Evolutionary conservation across 53 echinoderm and acorn worm genomes (phyloP).

Genomic region (Arbacia lixula): DNA sequence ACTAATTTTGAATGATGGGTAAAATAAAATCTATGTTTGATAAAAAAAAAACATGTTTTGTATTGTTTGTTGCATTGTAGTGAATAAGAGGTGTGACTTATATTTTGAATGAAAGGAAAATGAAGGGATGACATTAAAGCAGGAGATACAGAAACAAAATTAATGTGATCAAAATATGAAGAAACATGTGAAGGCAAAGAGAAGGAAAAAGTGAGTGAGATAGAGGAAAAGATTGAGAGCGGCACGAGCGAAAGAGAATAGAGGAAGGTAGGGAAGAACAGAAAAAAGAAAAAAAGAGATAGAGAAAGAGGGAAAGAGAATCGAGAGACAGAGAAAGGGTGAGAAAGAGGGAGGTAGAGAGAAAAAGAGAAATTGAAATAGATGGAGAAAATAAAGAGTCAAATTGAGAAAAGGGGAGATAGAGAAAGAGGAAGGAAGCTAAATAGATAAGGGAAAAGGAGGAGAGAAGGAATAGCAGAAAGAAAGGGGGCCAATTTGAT

Average conservation of each 20-base stretch:
- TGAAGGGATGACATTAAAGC: background rate
- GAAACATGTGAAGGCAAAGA: background rate
- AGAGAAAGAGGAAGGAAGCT: too few relatives aligned
- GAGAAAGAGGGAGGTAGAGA: background rate
- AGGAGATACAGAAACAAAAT: background rate
- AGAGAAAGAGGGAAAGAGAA: background rate
- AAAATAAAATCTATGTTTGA: too few relatives aligned
- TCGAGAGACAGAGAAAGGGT: background rate
- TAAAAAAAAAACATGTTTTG: too few relatives aligned
- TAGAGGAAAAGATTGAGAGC: background rate
- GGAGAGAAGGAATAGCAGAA: too few relatives aligned
- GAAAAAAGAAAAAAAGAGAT: background rate
- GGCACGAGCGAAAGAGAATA: background rate
- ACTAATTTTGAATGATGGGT: too few relatives aligned
- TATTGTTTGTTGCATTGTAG: too few relatives aligned
- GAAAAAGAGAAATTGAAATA: background rate
- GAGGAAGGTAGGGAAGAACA: background rate
- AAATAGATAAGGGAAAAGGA: too few relatives aligned
- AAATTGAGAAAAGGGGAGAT: too few relatives aligned
- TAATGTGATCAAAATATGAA: background rate
- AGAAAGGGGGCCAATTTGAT: too few relatives aligned
- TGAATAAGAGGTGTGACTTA: too few relatives aligned
- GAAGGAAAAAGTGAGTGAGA: background rate
- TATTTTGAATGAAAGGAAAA: background rate
- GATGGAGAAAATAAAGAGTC: background rate